phyloP scores from a whole-genome alignment of 2,113 vertebrate species.

The Solenodon paradoxus region DNA sequence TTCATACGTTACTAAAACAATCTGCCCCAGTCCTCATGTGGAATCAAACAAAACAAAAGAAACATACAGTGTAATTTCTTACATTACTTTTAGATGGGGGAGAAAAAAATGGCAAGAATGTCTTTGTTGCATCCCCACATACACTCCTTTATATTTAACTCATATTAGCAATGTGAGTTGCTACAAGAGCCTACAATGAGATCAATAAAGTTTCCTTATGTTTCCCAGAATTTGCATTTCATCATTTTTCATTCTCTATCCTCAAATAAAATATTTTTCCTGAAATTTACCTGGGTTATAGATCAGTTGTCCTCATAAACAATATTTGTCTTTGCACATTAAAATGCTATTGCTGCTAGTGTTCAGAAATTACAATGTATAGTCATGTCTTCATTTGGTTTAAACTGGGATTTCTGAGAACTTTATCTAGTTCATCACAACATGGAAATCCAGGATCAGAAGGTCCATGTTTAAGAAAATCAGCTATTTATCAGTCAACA shows the following conservation, averaged over 20 bases:
- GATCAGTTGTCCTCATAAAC: neutral
- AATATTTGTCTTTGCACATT: neutral
- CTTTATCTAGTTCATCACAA: neutral
- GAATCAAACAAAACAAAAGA: neutral
- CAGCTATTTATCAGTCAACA: neutral
- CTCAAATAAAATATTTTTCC: neutral
- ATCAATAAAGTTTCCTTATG: neutral
- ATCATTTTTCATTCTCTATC: neutral
- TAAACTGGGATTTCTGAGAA: constrained; percentile 6
- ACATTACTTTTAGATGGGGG: neutral
- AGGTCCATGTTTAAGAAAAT: neutral
- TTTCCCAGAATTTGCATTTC: neutral
- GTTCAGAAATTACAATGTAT: neutral
- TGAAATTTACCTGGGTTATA: neutral
- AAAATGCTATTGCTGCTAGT: neutral
- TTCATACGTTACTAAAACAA: neutral
- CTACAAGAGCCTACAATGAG: neutral
- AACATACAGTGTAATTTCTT: neutral
- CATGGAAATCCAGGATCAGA: neutral
- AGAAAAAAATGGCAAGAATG: neutral
- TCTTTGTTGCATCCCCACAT: neutral
- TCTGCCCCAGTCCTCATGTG: neutral
- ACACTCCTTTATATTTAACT: neutral
- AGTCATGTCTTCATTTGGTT: neutral
- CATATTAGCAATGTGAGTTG: neutral